Evolutionary conservation across 2,797 vertebrate genomes (phyloP).

Genomic region (Ctenopoma kingsleyae): DNA sequence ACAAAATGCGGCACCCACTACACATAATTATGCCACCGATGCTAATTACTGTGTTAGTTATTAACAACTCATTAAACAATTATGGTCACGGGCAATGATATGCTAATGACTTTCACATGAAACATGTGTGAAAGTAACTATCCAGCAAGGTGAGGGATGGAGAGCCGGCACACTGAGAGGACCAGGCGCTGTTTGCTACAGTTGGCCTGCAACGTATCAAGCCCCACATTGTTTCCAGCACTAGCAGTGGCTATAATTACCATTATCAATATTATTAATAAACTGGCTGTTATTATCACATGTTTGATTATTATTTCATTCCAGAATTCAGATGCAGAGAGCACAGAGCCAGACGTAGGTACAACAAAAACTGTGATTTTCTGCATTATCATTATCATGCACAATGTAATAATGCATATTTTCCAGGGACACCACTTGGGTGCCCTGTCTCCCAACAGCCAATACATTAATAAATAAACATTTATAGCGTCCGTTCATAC

Average conservation of each 20-base stretch:
- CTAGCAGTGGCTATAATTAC: neutral
- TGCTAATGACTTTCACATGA: conserved; percentile 82
- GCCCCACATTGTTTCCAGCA: neutral
- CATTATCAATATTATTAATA: conserved; percentile 14
- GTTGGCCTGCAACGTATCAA: conserved; percentile 9
- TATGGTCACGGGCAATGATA: conserved; percentile 81
- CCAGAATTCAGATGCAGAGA: neutral
- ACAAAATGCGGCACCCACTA: conserved; percentile 80
- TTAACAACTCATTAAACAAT: conserved; percentile 87
- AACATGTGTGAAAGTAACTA: conserved; percentile 67
- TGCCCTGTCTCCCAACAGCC: neutral
- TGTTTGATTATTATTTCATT: neutral
- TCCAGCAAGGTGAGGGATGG: conserved; percentile 53
- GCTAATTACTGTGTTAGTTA: conserved; percentile 85
- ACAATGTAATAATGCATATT: neutral
- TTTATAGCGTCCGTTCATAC: too few species aligned
- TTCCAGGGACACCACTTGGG: neutral
- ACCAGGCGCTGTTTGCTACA: conserved; percentile 3
- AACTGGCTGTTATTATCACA: neutral
- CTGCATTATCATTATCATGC: neutral
- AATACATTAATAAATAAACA: neutral
- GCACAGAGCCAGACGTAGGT: neutral
- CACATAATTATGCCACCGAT: conserved; percentile 86
- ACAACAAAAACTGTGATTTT: neutral
- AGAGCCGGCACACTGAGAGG: conserved; percentile 32